Conservation (phyloP, 2,113 vertebrate genomes). For the Xenotilapia flavipinnis region DNA sequence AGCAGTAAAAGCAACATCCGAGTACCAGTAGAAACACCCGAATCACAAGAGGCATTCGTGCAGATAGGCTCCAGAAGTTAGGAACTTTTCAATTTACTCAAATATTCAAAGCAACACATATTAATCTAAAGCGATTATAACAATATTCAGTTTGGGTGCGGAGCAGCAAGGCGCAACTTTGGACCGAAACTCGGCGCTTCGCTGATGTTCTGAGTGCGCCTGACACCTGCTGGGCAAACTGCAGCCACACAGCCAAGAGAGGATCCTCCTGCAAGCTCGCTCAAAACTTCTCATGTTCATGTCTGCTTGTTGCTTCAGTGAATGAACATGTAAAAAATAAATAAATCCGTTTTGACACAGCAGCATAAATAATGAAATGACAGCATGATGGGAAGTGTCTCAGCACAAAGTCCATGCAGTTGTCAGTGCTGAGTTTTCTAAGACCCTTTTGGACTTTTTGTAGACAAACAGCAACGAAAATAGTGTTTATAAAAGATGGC, state of each 20-base stretch:
- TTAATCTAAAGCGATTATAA: neutral
- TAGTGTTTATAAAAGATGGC: neutral
- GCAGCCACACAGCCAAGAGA: neutral
- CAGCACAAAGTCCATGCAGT: neutral
- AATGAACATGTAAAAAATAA: neutral
- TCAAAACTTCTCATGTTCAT: neutral
- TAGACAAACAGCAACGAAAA: neutral
- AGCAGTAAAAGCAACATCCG: neutral
- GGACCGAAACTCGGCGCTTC: neutral
- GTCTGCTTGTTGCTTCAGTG: neutral
- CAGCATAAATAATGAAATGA: neutral
- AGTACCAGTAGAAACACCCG: neutral
- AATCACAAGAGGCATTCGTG: neutral
- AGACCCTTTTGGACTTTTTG: neutral
- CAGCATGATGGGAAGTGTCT: neutral
- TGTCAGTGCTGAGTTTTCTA: neutral
- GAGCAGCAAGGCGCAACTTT: neutral
- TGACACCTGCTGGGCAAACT: conserved; percentile 32
- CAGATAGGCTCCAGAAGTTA: neutral
- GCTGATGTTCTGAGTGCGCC: neutral
- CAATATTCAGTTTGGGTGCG: neutral
- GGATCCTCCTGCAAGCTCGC: neutral
- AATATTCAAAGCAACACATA: neutral
- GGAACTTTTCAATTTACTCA: neutral
- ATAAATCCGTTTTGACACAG: neutral